A percentile compares a stretch with the other conserved stretches of the same genome.
Conservation (phyloP, 2,113 vertebrate species). For the Tautogolabrus adspersus region DNA sequence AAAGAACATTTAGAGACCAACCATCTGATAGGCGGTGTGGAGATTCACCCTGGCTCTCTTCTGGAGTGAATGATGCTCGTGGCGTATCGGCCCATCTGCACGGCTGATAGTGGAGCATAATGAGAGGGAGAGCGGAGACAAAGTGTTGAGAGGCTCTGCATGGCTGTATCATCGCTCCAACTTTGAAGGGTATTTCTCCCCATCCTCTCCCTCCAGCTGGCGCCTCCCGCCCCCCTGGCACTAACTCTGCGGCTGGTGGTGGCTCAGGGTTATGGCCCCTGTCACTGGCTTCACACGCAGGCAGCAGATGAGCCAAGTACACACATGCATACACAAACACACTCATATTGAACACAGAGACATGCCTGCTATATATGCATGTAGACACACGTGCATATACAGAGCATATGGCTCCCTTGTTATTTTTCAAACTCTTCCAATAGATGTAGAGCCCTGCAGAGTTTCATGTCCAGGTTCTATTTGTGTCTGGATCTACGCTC, state of each 20-base stretch:
- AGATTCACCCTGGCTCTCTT: constrained; percentile 43
- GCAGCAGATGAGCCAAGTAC: constrained; percentile 41
- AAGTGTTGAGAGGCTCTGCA: constrained; percentile 47
- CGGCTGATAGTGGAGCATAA: constrained; percentile 53
- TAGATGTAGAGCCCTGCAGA: neutral
- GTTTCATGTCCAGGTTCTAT: neutral
- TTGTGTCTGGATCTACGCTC: neutral
- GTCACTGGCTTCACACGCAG: constrained; percentile 50
- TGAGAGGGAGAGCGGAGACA: constrained; percentile 59
- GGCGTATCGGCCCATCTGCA: constrained; percentile 64
- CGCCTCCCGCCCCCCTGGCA: constrained; percentile 41
- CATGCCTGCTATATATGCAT: neutral
- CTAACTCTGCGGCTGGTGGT: constrained; percentile 48
- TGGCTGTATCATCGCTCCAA: constrained; percentile 58
- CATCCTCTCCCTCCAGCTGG: constrained; percentile 68
- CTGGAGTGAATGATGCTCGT: constrained; percentile 57
- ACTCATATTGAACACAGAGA: constrained; percentile 4
- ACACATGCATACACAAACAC: constrained; percentile 19
- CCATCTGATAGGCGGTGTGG: constrained; percentile 45
- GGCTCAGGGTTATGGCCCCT: constrained; percentile 54
- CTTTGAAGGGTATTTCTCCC: constrained; percentile 66
- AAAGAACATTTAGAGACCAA: constrained; percentile 42
- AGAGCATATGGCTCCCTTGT: constrained; percentile 32
- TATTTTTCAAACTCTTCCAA: constrained; percentile 1
- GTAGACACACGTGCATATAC: neutral